Evolutionary conservation across 2,888 invertebrate genomes (phyloP).

Genomic region (Ophioninae sp.): DNA sequence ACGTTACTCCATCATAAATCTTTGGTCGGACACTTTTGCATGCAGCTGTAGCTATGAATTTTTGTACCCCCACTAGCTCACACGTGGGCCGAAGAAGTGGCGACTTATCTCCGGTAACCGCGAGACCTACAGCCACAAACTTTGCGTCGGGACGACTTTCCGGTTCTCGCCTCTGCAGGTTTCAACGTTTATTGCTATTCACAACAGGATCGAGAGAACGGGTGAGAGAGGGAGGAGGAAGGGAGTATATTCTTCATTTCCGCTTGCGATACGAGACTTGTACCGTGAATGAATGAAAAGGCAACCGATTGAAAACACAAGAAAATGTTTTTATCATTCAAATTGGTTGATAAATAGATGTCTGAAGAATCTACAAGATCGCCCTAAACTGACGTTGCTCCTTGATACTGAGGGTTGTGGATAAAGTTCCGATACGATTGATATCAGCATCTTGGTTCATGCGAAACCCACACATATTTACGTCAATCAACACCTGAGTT

Average conservation of each 20-base stretch:
- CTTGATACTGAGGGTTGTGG: too few species aligned
- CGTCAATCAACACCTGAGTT: too few species aligned
- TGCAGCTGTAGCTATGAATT: slow-evolving; percentile 10
- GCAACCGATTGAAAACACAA: too few species aligned
- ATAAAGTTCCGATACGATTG: too few species aligned
- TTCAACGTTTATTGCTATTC: slow-evolving; percentile 32
- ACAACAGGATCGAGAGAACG: background rate
- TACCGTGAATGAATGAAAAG: slow-evolving; percentile 46
- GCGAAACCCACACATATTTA: too few species aligned
- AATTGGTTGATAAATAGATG: too few species aligned
- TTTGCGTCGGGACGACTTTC: slow-evolving; percentile 49
- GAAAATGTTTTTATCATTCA: too few species aligned
- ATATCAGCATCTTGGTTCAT: too few species aligned
- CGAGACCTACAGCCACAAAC: slow-evolving; percentile 32
- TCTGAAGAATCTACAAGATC: too few species aligned
- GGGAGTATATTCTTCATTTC: slow-evolving; percentile 7
- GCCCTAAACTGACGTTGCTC: too few species aligned
- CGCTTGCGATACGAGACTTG: slow-evolving; percentile 26
- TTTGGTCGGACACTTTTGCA: background rate
- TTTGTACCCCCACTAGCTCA: slow-evolving; percentile 19
- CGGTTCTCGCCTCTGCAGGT: slow-evolving; percentile 49
- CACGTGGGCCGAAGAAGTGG: slow-evolving; percentile 56
- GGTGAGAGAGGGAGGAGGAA: background rate
- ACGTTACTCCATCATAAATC: too few species aligned
- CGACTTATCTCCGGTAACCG: slow-evolving; percentile 53